These are phyloP conservation scores for Psilopsiagon aurifrons DNA, from an alignment of 2,113 vertebrate species.

Conservation along the genomic window DNA sequence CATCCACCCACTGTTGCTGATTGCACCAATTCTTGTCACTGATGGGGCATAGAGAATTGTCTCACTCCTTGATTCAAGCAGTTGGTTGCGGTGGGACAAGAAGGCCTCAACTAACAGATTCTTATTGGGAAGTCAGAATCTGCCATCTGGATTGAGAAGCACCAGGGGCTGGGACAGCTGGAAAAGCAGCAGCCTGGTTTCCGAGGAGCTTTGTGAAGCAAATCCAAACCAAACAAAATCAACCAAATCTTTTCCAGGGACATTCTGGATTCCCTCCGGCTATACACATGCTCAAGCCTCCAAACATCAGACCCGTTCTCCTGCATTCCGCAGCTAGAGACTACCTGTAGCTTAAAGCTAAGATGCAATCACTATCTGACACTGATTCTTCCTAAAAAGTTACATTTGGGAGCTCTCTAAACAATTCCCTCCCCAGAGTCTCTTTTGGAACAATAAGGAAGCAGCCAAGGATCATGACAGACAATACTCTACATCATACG, in stretches of 20 bases:
- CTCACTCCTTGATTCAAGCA: neutral
- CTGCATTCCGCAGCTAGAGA: neutral
- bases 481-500: neutral
- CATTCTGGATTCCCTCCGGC: neutral
- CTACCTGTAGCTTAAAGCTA: neutral
- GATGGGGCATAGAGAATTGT: neutral
- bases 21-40: neutral
- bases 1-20: neutral
- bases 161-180: neutral
- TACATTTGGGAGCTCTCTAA: neutral
- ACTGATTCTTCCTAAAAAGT: neutral
- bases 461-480: neutral
- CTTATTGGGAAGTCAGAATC: neutral
- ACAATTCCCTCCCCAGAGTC: neutral
- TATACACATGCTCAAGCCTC: constrained; percentile 13
- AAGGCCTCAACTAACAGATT: neutral
- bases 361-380: neutral
- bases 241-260: neutral
- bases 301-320: neutral
- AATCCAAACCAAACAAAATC: neutral
- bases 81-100: neutral
- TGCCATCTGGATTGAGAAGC: neutral
- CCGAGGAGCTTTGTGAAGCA: neutral
- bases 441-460: neutral
- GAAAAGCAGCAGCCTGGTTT: neutral